Percentiles rank a stretch among this genome's conserved stretches.
These are phyloP conservation scores for Sisyra nigra DNA, from an alignment of 2,888 invertebrate genomes.

Conservation along the genomic window DNA sequence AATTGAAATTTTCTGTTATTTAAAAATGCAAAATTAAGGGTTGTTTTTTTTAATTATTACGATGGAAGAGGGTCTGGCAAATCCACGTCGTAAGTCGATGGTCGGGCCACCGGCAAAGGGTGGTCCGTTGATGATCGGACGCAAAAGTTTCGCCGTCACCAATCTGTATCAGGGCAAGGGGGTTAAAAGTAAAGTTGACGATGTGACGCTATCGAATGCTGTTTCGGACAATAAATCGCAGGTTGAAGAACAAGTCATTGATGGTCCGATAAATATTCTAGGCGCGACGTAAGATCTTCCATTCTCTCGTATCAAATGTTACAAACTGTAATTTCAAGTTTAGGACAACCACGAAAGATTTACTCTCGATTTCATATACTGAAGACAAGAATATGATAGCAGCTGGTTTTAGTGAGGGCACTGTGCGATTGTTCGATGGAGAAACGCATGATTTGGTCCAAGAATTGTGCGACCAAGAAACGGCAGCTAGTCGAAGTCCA, in stretches of 20 bases:
- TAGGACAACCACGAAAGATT: conserved; percentile 29
- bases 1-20: background rate
- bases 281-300: background rate
- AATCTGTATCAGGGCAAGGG: too few relatives aligned
- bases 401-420: conserved; percentile 42
- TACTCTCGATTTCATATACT: conserved; percentile 42
- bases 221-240: too few relatives aligned
- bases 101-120: conserved; percentile 4
- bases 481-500: conserved; percentile 33
- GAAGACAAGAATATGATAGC: conserved; percentile 41
- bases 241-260: background rate
- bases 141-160: too few relatives aligned
- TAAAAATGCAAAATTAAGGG: background rate
- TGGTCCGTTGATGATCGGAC: too few relatives aligned
- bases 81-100: conserved; percentile 9
- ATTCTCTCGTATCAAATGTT: background rate
- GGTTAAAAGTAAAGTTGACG: too few relatives aligned
- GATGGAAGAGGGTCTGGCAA: conserved; percentile 8
- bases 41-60: background rate
- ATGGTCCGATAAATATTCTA: background rate
- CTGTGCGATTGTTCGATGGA: conserved; percentile 35
- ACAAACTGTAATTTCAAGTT: background rate
- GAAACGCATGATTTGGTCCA: conserved; percentile 30
- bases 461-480: conserved; percentile 36
- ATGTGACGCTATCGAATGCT: too few relatives aligned